Base-by-base conservation (phyloP, 2,113 vertebrate genomes). In the Oncorhynchus nerka region DNA sequence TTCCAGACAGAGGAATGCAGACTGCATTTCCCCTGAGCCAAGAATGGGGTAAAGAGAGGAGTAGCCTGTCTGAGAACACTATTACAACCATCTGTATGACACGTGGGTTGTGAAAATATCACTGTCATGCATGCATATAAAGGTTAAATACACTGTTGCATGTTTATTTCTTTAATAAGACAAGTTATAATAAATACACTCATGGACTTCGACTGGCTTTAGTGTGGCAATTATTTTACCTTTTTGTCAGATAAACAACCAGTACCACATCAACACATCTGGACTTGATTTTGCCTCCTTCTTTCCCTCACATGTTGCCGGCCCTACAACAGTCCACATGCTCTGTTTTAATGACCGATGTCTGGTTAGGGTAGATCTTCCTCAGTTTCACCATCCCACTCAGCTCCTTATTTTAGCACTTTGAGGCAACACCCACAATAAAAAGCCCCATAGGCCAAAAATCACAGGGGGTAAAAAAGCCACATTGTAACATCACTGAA, bases 1-100 rank as follows among this genome's bases (percentile, higher is more conserved):
- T 76, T 76, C 69, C 73, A 86, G 79, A 71, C 62, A 1, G 66
- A 78, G 73, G 72, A 83, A 83, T 77, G 73, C 70, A 79, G 75
- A 75, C 59, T 15, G 45, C 32, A 62, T 39, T 82, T 64, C 57
- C 32, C 24, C 24, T 76, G 26, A 76, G 66, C 61, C 26, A 39
- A 55, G 51, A 55, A 55, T 55, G 51, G 12, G 51, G 51, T 55
- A 5, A 11, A 45, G 39, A 45, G 48, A 39, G 64, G 51, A 62
- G 59, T 8, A 62, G 59, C 12, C 59, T 16, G n/a, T 22, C 19
- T 55, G 51, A 55, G 51, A 55, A 55, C 15, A 55, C 51, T 19
- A 55, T 62, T 20, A 22, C 59, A 62, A 22, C n/a, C 59, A 62
- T n/a, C 59, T 62, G 59, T 20, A 62, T 16, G 6, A 24, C 59